Base-by-base conservation (phyloP, 2,888 invertebrate genomes). In the Drosophila maculinotata region DNA sequence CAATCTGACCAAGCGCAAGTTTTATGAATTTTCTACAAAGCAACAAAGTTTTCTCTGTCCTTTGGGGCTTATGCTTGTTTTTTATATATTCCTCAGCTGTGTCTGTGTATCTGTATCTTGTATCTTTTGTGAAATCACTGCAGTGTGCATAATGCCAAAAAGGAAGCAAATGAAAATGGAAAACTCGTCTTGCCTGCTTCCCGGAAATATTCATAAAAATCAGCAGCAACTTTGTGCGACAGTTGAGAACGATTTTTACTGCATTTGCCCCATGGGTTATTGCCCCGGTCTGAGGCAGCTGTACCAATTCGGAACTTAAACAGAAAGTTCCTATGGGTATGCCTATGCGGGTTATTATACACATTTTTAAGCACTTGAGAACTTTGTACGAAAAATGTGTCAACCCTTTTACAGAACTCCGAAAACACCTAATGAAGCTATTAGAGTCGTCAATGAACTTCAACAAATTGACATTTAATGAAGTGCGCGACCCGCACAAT, bases 21-120 rank as follows among this genome's bases (percentile, higher is more conserved):
- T 87, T 84, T 84, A 84, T 84, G 88, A 88, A 87, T 84, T 84
- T 83, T 67, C 64, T 63, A 83, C 84, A 84, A 84, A 88, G 87
- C 84, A 80, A 59, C 54, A 66, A 83, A 77, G 71, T 83, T 76
- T 76, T 63, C 69, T 52, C 20, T 75, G 73, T 84, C 75, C 78
- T 74, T 68, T 70, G 73, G 66, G 67, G 36, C 39, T 71, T 54
- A 7, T 38, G 6, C 31, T 35, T 30, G 38, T 17, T 33, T 53
- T 56, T 45, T 15, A 15, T 30, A 35, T 45, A 57, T 42, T 54
- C 25, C 48, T 0, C 10, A 1, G 35, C 35, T 14, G 1, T 30
- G 14, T 35, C 20, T 59, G 25, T 62, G 49, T 60, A 38, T 56
- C 35, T 67, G 65, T 66, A 48, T 65, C 75, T 79, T 76, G 71